A percentile compares a stretch with the other conserved stretches of the same genome.
Conservation (phyloP, 1,140 invertebrate genomes). For the Apis mellifera region Amel_HAv3.1 CM009931.2:23302001-23302500, state of each 20-base stretch:
- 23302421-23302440: too few species aligned
- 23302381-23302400: too few species aligned
- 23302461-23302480: too few species aligned
- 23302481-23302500: too few species aligned
- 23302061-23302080: slow-evolving; percentile 42
- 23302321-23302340: too few species aligned
- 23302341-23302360: too few species aligned
- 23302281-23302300: too few species aligned
- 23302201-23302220: background rate
- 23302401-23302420: too few species aligned
- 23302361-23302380: too few species aligned
- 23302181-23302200: background rate
- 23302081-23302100: background rate
- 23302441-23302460: too few species aligned
- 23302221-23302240: background rate
- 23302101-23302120: background rate
- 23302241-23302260: background rate
- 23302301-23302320: too few species aligned
- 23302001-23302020: background rate
- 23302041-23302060: slow-evolving; percentile 39
- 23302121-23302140: background rate
- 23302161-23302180: background rate
- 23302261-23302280: too few species aligned
- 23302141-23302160: background rate
- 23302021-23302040: slow-evolving; percentile 30